These are phyloP conservation scores for Shargacucullia verbasci DNA, from an alignment of 2,888 invertebrate species.

Conservation along the genomic window DNA sequence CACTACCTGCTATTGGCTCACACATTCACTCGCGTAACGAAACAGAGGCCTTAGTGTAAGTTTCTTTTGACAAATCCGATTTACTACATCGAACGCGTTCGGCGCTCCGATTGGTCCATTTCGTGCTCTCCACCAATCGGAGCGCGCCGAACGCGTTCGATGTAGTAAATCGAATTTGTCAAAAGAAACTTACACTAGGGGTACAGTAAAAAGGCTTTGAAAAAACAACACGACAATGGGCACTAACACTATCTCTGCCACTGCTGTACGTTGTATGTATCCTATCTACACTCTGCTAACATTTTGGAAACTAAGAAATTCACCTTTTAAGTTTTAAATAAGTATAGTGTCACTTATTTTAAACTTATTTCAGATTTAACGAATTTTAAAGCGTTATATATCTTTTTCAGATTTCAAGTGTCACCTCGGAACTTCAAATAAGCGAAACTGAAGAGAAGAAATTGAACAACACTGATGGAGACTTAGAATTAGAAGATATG, in stretches of 20 bases:
- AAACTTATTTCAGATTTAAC: too few relatives aligned
- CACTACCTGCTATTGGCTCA: conserved; percentile 41
- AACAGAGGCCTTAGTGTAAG: too few relatives aligned
- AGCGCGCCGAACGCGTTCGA: too few relatives aligned
- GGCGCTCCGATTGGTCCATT: too few relatives aligned
- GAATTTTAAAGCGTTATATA: too few relatives aligned
- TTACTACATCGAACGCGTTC: too few relatives aligned
- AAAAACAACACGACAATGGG: conserved; percentile 14
- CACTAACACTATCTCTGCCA: conserved; percentile 3
- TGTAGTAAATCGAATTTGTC: too few relatives aligned
- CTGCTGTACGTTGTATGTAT: conserved; percentile 18
- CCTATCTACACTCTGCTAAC: conserved; percentile 23
- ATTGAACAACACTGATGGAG: conserved; percentile 62
- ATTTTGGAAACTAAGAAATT: not conserved
- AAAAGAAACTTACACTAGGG: too few relatives aligned
- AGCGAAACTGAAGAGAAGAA: conserved; percentile 66
- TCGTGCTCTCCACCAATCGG: too few relatives aligned
- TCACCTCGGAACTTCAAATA: conserved; percentile 70
- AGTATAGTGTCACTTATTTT: not conserved
- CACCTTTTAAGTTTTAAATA: not conserved
- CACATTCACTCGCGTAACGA: conserved; percentile 31
- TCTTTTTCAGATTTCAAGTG: conserved; percentile 71
- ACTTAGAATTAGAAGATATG: conserved; percentile 76
- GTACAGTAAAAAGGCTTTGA: conserved; percentile 13
- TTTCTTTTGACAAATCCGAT: too few relatives aligned